Percentiles rank a stretch among this genome's conserved stretches.
phyloP scores from a whole-genome alignment of 2,113 vertebrate species.

The Bambusicola thoracicus region DNA sequence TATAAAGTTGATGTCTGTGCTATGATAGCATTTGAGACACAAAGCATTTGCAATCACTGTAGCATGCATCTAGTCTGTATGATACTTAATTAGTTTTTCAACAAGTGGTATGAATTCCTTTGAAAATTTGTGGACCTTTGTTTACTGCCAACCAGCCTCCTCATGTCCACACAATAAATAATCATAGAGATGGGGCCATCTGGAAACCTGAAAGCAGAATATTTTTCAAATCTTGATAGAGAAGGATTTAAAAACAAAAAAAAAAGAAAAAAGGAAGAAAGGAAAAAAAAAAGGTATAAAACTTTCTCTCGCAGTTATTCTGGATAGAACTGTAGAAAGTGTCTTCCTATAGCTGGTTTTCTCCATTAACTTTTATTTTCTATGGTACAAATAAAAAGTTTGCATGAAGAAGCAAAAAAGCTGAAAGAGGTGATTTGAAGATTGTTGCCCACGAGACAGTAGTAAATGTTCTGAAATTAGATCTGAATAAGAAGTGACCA shows the following conservation, averaged over 20 bases:
- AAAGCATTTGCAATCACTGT: constrained; percentile 68
- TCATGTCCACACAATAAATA: constrained; percentile 62
- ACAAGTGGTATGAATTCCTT: constrained; percentile 57
- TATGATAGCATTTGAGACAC: constrained; percentile 62
- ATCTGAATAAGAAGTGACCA: neutral
- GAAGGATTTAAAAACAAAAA: neutral
- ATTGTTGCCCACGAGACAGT: neutral
- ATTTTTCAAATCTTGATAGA: constrained; percentile 43
- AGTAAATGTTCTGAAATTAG: neutral
- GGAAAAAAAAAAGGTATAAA: neutral
- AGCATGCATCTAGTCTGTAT: constrained; percentile 60
- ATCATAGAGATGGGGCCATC: constrained; percentile 47
- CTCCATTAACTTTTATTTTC: neutral
- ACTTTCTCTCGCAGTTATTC: neutral
- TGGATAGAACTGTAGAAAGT: neutral
- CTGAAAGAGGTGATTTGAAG: neutral
- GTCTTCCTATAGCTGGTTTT: neutral
- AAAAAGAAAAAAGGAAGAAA: neutral
- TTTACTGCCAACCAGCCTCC: constrained; percentile 48
- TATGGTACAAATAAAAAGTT: neutral
- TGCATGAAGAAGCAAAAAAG: neutral
- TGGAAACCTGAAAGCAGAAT: constrained; percentile 61
- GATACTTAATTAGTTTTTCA: constrained; percentile 70
- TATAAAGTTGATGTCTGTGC: constrained; percentile 64
- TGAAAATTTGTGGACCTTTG: constrained; percentile 73